phyloP scores from a whole-genome alignment of 2,797 vertebrate species.

The Lophius americanus region DNA sequence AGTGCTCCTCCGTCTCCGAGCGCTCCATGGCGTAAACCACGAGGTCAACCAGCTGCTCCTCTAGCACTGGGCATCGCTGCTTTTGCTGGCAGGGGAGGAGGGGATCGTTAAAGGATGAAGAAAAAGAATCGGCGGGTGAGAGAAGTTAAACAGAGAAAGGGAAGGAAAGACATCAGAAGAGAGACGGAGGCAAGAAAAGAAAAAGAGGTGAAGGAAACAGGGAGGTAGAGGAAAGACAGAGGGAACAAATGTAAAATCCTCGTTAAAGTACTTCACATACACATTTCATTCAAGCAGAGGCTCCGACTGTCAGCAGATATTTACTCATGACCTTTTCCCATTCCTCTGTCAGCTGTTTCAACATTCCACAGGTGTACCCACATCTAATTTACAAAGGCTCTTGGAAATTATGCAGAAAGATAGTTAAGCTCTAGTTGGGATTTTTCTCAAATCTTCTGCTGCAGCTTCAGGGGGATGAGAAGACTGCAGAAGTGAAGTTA shows the following conservation, averaged over 20 bases:
- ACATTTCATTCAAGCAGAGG: slow-evolving; percentile 1
- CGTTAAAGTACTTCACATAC: slow-evolving; percentile 35
- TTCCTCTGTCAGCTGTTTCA: slow-evolving; percentile 35
- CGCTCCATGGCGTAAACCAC: slow-evolving; percentile 99
- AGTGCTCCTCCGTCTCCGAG: slow-evolving; percentile 97
- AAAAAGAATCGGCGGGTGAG: slow-evolving; percentile 17
- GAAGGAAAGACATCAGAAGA: background rate
- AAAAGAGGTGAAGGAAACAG: slow-evolving; percentile 5
- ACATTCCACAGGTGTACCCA: slow-evolving; percentile 1
- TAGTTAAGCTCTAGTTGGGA: background rate
- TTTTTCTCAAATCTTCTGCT: background rate
- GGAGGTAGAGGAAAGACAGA: slow-evolving; percentile 15
- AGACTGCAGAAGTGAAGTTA: background rate
- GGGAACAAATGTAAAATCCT: slow-evolving; percentile 28
- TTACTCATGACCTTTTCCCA: slow-evolving; percentile 5
- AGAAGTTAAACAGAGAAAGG: slow-evolving; percentile 31
- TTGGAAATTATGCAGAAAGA: too few relatives aligned
- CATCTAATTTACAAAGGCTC: background rate
- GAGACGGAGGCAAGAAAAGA: background rate
- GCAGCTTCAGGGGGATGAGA: background rate
- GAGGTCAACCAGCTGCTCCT: slow-evolving; percentile 99
- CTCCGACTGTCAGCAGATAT: slow-evolving; percentile 11
- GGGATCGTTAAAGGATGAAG: slow-evolving; percentile 51
- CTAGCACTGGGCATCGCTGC: slow-evolving; percentile 97
- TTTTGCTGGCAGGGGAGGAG: slow-evolving; percentile 89